Base-by-base conservation (phyloP, 1,140 invertebrate genomes). In the Drosophila micromelanica region DNA sequence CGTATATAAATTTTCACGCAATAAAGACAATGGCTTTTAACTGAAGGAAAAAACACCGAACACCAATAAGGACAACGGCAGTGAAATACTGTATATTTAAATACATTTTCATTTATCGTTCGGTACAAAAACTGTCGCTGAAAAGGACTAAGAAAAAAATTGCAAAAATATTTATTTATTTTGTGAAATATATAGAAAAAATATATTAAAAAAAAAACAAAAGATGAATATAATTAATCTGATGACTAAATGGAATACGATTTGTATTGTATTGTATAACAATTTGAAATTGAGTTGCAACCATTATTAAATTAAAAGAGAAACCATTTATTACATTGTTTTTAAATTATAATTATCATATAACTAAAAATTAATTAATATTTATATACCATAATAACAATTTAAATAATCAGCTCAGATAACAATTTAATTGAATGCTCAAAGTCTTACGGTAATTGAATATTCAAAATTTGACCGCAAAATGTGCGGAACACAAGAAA, bases 1-100 rank as follows among this genome's bases (percentile, higher is more conserved):
- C 46, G 65, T 76, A 77, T 76, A 87, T 89, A 79, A 76, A 89
- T 87, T 89, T 87, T 64, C 78, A 61, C 79, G 67, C 75, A 89
- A 86, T 80, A 85, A 86, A 81, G 82, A 61, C 63, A 57, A 72
- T 60, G 65, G 72, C 63, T 57, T 69, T 76, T 52, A 61, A 42
- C 76, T 48, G 23, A 9, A 30, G 20, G 49, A 13, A 11, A 76
- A 75, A 76, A 76, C 45, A 57, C 30, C 30, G 13, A 30, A 32
- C 51, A 32, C 45, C 48, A 56, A 60, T 43, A 67, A 57, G 40
- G 48, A 51, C 46, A 59, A 43, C 20, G 23, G 59, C 52, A 43
- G 60, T 71, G 59, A 85, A 84, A 84, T 70, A 79, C 69, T 59
- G 2, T 27, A 65, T 78, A 68, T 78, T 78, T 79, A 78, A 78